Evolutionary conservation across 1,140 invertebrate genomes (phyloP).

Genomic region (Lucilia sericata): DNA sequence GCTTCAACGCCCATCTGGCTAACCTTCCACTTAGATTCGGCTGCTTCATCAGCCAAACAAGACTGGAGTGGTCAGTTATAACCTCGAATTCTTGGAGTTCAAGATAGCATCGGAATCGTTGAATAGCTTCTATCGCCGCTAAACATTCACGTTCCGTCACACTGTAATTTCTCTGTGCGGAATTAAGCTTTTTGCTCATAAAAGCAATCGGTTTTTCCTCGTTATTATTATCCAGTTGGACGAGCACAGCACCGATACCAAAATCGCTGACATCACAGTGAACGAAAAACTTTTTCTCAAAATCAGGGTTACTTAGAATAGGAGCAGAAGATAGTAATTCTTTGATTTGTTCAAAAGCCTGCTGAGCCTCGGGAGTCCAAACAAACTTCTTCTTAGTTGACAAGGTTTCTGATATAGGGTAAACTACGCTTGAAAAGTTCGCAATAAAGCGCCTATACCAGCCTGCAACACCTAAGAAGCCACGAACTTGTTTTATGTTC

Average conservation of each 20-base stretch:
- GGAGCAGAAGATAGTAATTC: conserved; percentile 45
- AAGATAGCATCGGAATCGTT: too few species aligned
- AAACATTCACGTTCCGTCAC: conserved; percentile 47
- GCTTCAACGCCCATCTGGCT: conserved; percentile 57
- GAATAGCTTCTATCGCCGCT: too few species aligned
- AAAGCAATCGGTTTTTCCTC: conserved; percentile 45
- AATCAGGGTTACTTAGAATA: conserved; percentile 50
- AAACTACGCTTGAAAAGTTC: conserved; percentile 20
- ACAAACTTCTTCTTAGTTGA: background rate
- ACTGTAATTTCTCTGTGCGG: conserved; percentile 44
- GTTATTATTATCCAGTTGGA: conserved; percentile 44
- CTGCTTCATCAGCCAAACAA: conserved; percentile 60
- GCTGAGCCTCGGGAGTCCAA: background rate
- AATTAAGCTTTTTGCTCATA: conserved; percentile 47
- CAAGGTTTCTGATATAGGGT: background rate
- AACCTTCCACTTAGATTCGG: conserved; percentile 63
- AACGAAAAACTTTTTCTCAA: conserved; percentile 45
- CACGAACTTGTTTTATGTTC: background rate
- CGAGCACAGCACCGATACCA: conserved; percentile 50
- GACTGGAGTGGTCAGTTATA: conserved; percentile 56
- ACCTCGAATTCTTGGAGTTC: conserved; percentile 65
- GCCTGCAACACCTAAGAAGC: background rate
- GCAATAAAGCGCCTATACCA: conserved; percentile 11
- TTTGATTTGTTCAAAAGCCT: conserved; percentile 7
- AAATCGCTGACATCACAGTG: conserved; percentile 51